Conservation (phyloP, 1,140 invertebrate genomes). For the Drosophila obscura region DNA sequence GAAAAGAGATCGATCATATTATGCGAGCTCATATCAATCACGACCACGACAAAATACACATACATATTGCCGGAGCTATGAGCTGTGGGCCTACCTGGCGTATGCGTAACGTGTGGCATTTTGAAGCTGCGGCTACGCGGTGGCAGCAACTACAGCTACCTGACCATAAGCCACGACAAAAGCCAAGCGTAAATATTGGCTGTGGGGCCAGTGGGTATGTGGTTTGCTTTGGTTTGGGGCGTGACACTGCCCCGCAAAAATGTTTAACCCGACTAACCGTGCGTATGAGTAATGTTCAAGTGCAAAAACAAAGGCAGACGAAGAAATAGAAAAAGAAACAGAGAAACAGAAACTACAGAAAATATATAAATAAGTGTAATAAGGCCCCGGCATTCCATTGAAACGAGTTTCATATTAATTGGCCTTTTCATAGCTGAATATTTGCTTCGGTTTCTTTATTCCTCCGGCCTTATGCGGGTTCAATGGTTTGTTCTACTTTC, state of each 20-base stretch:
- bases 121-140: constrained; percentile 33
- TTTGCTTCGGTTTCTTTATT: constrained; percentile 59
- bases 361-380: constrained; percentile 61
- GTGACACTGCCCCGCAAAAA: constrained; percentile 46
- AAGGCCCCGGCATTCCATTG: constrained; percentile 72
- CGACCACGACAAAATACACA: constrained; percentile 74
- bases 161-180: constrained; percentile 60
- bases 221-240: constrained; percentile 29
- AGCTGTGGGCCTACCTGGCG: constrained; percentile 48
- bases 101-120: constrained; percentile 79
- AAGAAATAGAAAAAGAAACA: constrained; percentile 29
- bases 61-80: constrained; percentile 18
- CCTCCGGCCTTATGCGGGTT: constrained; percentile 57
- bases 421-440: constrained; percentile 79
- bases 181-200: constrained; percentile 60
- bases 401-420: constrained; percentile 82
- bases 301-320: constrained; percentile 45
- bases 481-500: constrained; percentile 61
- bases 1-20: constrained; percentile 81
- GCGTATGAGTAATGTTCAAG: constrained; percentile 77
- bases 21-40: constrained; percentile 80
- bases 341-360: constrained; percentile 9
- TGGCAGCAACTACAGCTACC: constrained; percentile 29
- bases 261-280: constrained; percentile 62
- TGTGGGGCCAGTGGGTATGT: background rate